Evolutionary conservation across 1,140 invertebrate species (phyloP), one percentile per base, ranked within the genome.

Genomic region (Camponotus pennsylvanicus): DNA sequence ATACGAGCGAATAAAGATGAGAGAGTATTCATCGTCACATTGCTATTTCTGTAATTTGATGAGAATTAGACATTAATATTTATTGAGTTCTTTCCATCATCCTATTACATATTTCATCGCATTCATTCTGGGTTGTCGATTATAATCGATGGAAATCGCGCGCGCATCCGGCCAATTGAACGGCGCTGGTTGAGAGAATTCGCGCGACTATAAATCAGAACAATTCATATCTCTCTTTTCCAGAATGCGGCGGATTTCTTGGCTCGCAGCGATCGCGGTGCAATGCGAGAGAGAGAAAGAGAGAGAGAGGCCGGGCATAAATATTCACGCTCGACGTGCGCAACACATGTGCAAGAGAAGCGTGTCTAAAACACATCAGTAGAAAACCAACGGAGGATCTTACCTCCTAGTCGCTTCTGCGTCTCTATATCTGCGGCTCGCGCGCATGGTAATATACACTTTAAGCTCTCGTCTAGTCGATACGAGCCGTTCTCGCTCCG

Each of bases 191-290:
- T 37, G 61, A 34, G 34, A 69, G 21, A 40, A 85, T 75, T 71
- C 71, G 57, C 88, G 40, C 21, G 66, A 49, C 67, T 77, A 93
- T 93, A 93, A 93, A 93, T 93, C 92, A 92, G 91, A 92, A 91
- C 87, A 73, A 67, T 66, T 66, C 75, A 52, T 82, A 59, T 85
- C 75, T 89, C 59, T 64, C 73, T 91, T 90, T 92, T 92, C 89
- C 91, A 92, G 92, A 93, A 92, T 93, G 90, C 90, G 64, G 82
- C 66, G 87, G 85, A 91, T 92, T 91, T 92, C 91, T 91, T 85
- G 88, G 79, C 70, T 66, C 63, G 63, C 59, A 52, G 49, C 61
- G 61, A 34, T 27, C 42, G 80, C 52, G 66, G 37, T 3, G 52
- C n/a, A 80, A 37, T 40, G 77, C 86, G 90, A 61, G 42, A 11